Base-by-base conservation (phyloP, 2,113 vertebrate species). In the Cyprinus carpio region DNA sequence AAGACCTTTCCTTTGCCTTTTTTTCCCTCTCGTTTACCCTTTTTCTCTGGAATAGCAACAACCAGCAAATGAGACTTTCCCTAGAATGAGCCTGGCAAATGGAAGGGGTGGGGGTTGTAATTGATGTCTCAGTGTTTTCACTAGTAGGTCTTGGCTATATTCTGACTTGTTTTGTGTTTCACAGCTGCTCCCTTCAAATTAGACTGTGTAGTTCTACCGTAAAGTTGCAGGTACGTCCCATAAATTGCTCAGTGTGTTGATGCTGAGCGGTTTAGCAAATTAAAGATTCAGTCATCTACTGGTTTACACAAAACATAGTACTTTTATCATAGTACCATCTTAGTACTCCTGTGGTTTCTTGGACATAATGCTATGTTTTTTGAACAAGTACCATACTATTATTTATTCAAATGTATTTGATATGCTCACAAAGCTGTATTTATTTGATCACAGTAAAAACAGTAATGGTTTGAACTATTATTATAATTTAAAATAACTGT, bases 1-100 rank as follows among this genome's bases (percentile, higher is more conserved):
- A 90, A 90, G 90, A 85, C 82, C 75, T 54, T 78, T 88, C 91
- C 90, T 87, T 89, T 90, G 86, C 90, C 34, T 64, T 76, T 43
- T 75, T 20, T 25, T 40, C 7, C 11, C 12, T 27, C 43, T 72
- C 20, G 40, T 74, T 43, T 43, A 25, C 29, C 0, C 51, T 76
- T 79, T 40, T 82, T 87, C 83, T 88, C 87, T 69, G 16, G 0
- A 91, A 90, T 89, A 89, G 89, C 85, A 85, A 84, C 79, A 88
- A 87, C 88, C 87, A 91, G 90, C 90, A 87, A 90, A 90, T 91
- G 81, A 88, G 85, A 88, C 90, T 92, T 82, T 77, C 84, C 29
- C 86, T 87, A 83, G 85, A 87, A 86, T 13, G 49, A 90, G 81
- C 90, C 90, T 93, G 89, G 86, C 86, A 88, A 92, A 87, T 87